Percentiles rank a stretch among this genome's conserved stretches.
Conservation (phyloP, 1,140 invertebrate genomes). For the Acromyrmex charruanus region DNA sequence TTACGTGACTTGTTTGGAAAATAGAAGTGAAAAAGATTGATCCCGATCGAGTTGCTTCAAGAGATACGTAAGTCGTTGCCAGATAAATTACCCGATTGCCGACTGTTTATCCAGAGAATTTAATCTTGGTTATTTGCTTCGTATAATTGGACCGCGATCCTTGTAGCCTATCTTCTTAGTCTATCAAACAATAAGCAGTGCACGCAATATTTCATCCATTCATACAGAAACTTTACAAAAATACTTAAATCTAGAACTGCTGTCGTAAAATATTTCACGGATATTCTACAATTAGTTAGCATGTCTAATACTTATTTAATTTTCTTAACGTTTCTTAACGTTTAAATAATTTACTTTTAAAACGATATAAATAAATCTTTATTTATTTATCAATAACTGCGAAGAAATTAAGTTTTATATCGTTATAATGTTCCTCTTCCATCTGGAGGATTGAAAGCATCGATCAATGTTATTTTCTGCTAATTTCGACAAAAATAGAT, state of each 20-base stretch:
- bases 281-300: not conserved
- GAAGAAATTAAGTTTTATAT: not conserved
- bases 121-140: conserved; percentile 71
- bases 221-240: conserved; percentile 15
- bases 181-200: conserved; percentile 62
- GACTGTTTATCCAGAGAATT: conserved; percentile 68
- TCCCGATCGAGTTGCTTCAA: conserved; percentile 57
- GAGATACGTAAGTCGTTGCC: conserved; percentile 50
- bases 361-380: conserved; percentile 7
- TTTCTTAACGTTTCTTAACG: not conserved
- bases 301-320: not conserved
- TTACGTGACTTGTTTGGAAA: conserved; percentile 43
- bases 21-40: conserved; percentile 51
- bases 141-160: conserved; percentile 72
- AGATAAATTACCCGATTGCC: conserved; percentile 70
- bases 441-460: not conserved
- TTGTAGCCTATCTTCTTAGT: conserved; percentile 21
- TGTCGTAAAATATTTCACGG: conserved; percentile 5
- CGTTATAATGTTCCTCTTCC: too few species aligned
- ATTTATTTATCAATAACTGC: conserved; percentile 2
- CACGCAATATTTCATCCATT: conserved; percentile 49
- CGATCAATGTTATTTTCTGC: conserved; percentile 3
- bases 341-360: not conserved
- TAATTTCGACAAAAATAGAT: not conserved
- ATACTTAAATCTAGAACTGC: conserved; percentile 2